Evolutionary conservation across 2,113 vertebrate species (phyloP), one percentile per base, ranked within the genome.

Genomic region (Psephotus haematonotus): DNA sequence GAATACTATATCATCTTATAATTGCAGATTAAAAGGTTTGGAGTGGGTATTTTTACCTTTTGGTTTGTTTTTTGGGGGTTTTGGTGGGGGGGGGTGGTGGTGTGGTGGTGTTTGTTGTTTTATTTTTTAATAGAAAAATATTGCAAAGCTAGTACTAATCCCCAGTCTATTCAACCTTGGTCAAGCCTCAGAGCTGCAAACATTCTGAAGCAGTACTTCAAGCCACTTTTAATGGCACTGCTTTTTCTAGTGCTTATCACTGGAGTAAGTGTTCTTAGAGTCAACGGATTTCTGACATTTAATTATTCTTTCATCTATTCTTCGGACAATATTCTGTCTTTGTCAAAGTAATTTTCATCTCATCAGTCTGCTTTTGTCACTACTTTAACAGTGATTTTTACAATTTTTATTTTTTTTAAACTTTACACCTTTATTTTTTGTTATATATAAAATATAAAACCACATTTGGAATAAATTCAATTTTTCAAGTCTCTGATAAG

Each of bases 21-120:
- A 78, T 1, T n/a, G 14, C 5, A 53, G 7, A 35, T 49, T 41
- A 62, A 70, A 74, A 84, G n/a, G 9, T 6, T 39, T n/a, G 33
- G 55, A n/a, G 33, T n/a, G 33, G 5, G 23, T 1, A 2, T 60
- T 37, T 60, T 60, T 60, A 37, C n/a, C 15, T 60, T 24, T 59
- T 59, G 33, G 9, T 35, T 60, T 60, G 20, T 4, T 25, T 60
- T 60, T n/a, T 12, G 22, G 10, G 25, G 9, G 2, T n/a, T n/a
- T 59, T 59, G 7, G 24, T 16, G 16, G 1, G 17, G 2, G 24
- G 22, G 16, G 1, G 16, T n/a, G 2, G 15, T 43, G 15, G 14
- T n/a, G n/a, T n/a, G n/a, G 43, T 17, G 41, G 11, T 41, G 41
- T 41, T 41, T 41, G 12, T 67, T 43, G 33, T 14, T 3, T 29